These are phyloP conservation scores for Scolanthus callimorphus DNA, from an alignment of 92 coral and sea anemone species.

Conservation along the genomic window DNA sequence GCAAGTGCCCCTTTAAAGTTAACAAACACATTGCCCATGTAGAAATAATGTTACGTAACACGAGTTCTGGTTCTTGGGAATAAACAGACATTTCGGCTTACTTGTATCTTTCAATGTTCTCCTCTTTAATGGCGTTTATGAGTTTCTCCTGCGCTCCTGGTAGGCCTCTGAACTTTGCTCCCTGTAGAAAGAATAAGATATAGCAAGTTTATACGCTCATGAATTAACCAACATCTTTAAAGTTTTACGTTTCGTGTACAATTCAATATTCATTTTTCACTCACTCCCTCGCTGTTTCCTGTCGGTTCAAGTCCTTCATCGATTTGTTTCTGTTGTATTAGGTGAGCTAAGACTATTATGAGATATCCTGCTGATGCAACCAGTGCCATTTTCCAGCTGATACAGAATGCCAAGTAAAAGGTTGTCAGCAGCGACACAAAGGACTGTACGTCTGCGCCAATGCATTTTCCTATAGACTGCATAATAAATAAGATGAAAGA, in stretches of 20 bases:
- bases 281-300: slow-evolving; percentile 25
- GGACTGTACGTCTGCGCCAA: slow-evolving; percentile 78
- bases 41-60: too few species aligned
- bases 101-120: slow-evolving; percentile 76
- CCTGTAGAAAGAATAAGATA: too few species aligned
- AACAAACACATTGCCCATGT: too few species aligned
- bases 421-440: slow-evolving; percentile 73
- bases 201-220: too few species aligned
- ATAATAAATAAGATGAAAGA: too few species aligned
- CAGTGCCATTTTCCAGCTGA: slow-evolving; percentile 98
- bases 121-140: slow-evolving; percentile 72
- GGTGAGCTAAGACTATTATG: slow-evolving; percentile 68
- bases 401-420: slow-evolving; percentile 67
- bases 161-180: too few species aligned
- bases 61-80: too few species aligned
- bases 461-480: slow-evolving; percentile 67
- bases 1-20: too few species aligned
- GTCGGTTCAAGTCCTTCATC: slow-evolving; percentile 49
- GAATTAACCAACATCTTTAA: too few species aligned
- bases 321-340: slow-evolving; percentile 71
- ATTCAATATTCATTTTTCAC: too few species aligned
- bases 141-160: slow-evolving; percentile 63
- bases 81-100: too few species aligned
- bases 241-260: too few species aligned
- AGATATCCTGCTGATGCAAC: slow-evolving; percentile 91